A percentile compares a stretch with the other conserved stretches of the same genome.
These are phyloP conservation scores for Dolichoris vasculosae DNA, from an alignment of 1,140 invertebrate species.

Conservation along the genomic window DNA sequence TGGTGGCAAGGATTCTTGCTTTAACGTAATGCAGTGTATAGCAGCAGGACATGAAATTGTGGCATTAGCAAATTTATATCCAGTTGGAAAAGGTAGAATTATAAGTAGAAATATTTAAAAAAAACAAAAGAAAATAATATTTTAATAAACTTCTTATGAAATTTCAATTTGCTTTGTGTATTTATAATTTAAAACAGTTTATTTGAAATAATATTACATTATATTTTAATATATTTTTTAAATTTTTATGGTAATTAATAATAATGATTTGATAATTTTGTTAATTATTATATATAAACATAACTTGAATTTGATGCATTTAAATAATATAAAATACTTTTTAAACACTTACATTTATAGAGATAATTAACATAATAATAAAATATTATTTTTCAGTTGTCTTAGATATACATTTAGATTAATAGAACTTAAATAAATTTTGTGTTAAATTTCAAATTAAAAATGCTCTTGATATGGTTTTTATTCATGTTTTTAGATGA, in stretches of 20 bases:
- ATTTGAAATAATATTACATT: too few relatives aligned
- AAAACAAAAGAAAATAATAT: neutral
- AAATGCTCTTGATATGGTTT: neutral
- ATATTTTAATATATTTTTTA: too few relatives aligned
- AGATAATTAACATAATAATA: too few relatives aligned
- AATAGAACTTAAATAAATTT: neutral
- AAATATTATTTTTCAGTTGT: neutral
- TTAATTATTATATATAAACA: too few relatives aligned
- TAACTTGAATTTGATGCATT: too few relatives aligned
- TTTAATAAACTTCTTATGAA: neutral
- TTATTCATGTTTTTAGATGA: slow-evolving; percentile 81
- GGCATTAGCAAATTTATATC: slow-evolving; percentile 95
- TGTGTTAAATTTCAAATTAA: slow-evolving; percentile 9
- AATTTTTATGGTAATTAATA: too few relatives aligned
- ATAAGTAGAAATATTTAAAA: neutral
- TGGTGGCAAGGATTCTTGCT: slow-evolving; percentile 99
- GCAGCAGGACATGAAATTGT: slow-evolving; percentile 96
- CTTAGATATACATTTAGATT: slow-evolving; percentile 2
- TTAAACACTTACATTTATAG: too few relatives aligned
- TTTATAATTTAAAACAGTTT: neutral
- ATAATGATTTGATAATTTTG: too few relatives aligned
- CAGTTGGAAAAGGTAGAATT: slow-evolving; percentile 86
- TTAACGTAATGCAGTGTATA: slow-evolving; percentile 98
- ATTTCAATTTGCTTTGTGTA: neutral
- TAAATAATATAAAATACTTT: too few relatives aligned